Conservation (phyloP, 2,888 invertebrate species). For the Andrena flavipes region DNA sequence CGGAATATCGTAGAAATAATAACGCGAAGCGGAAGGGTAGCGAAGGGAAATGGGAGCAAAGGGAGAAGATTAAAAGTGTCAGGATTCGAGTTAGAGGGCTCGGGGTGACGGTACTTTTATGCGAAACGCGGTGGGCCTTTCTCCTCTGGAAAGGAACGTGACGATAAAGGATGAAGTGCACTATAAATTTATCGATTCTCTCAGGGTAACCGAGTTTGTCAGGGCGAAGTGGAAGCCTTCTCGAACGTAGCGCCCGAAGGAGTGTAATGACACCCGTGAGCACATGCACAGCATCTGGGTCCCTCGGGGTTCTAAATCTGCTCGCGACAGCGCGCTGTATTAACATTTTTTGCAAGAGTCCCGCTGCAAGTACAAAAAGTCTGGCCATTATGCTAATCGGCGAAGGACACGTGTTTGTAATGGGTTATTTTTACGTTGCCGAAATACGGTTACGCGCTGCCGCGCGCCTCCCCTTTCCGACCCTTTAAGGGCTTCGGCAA, state of each 20-base stretch:
- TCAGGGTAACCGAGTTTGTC: slow-evolving; percentile 27
- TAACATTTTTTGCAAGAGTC: slow-evolving; percentile 75
- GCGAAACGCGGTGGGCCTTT: not conserved
- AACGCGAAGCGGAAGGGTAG: too few species aligned
- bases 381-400: slow-evolving; percentile 80
- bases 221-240: slow-evolving; percentile 43
- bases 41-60: not conserved
- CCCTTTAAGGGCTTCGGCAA: slow-evolving; percentile 5
- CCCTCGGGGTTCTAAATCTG: slow-evolving; percentile 64
- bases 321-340: slow-evolving; percentile 69
- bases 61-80: not conserved
- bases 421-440: slow-evolving; percentile 78
- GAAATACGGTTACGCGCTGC: slow-evolving; percentile 64
- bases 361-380: slow-evolving; percentile 68
- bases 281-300: slow-evolving; percentile 71
- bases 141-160: not conserved
- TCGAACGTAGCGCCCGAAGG: slow-evolving; percentile 48
- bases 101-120: slow-evolving; percentile 1
- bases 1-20: too few species aligned
- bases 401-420: slow-evolving; percentile 81
- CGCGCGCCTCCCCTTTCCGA: slow-evolving; percentile 14
- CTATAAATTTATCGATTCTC: slow-evolving; percentile 51
- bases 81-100: not conserved
- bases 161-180: slow-evolving; percentile 22
- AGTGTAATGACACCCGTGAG: slow-evolving; percentile 69